These are phyloP conservation scores for Aphidius colemani DNA, from an alignment of 2,888 invertebrate genomes.

Conservation along the genomic window DNA sequence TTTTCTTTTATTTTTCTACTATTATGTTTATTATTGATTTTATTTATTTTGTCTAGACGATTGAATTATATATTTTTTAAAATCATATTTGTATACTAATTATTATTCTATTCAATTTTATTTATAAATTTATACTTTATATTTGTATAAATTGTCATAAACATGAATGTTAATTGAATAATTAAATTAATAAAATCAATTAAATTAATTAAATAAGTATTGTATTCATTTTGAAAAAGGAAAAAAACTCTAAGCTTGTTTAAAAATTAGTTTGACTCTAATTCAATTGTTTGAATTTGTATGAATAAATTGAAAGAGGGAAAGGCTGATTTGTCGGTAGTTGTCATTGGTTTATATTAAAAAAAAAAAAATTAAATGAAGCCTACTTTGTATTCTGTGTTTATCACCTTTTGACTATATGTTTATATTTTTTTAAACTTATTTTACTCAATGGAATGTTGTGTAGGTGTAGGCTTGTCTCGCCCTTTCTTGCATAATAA, in stretches of 20 bases:
- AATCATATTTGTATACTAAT: too few species aligned
- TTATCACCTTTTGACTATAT: neutral
- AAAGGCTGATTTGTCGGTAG: constrained; percentile 7
- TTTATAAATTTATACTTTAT: too few species aligned
- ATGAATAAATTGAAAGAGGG: neutral
- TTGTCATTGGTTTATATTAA: constrained; percentile 3
- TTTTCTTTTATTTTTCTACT: too few species aligned
- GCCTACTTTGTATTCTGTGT: constrained; percentile 10
- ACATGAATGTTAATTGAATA: neutral
- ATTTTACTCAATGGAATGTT: constrained; percentile 8
- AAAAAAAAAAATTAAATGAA: neutral
- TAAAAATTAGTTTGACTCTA: constrained; percentile 6
- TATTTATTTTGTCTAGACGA: too few species aligned
- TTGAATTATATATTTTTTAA: too few species aligned
- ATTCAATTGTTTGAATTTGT: constrained; percentile 12
- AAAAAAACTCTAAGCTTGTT: constrained; percentile 2
- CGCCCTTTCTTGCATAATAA: constrained; percentile 12
- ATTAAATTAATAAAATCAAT: neutral
- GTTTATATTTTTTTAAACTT: neutral
- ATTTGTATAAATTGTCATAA: too few species aligned
- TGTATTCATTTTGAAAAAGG: neutral
- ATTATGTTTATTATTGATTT: too few species aligned
- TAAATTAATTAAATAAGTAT: neutral
- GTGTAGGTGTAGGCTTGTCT: constrained; percentile 11
- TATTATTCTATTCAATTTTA: too few species aligned